A percentile compares a stretch with the other conserved stretches of the same genome.
Evolutionary conservation across 2,113 vertebrate species (phyloP).

Genomic region (Capreolus pygargus): DNA sequence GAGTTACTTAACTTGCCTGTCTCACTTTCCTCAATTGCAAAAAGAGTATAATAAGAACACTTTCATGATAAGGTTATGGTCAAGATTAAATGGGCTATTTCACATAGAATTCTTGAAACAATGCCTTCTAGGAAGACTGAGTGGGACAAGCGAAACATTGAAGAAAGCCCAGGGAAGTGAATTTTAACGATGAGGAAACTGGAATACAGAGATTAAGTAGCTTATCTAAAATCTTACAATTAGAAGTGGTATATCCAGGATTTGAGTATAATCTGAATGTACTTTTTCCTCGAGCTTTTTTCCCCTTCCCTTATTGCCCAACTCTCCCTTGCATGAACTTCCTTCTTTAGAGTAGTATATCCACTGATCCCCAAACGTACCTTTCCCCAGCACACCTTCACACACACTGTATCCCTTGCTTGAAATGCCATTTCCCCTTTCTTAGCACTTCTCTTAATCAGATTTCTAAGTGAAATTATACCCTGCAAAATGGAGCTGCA

Average conservation of each 20-base stretch:
- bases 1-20: background rate
- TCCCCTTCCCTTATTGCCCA: background rate
- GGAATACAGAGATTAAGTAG: conserved; percentile 3
- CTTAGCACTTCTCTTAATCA: background rate
- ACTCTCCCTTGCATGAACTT: background rate
- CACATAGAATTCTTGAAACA: background rate
- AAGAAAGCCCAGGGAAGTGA: background rate
- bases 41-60: conserved; percentile 7
- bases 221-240: background rate
- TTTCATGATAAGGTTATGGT: background rate
- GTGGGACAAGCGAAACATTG: background rate
- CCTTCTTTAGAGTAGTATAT: background rate
- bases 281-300: background rate
- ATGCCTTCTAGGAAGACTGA: background rate
- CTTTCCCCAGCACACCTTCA: background rate
- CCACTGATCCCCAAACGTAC: background rate
- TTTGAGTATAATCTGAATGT: background rate
- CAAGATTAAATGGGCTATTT: background rate
- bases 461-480: background rate
- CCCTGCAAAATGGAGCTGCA: background rate
- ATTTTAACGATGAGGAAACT: background rate
- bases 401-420: background rate
- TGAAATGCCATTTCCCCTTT: background rate
- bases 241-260: background rate
- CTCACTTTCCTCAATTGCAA: background rate